These are phyloP conservation scores for Hyla sarda DNA, from an alignment of 2,113 vertebrate genomes.

Conservation along the genomic window DNA sequence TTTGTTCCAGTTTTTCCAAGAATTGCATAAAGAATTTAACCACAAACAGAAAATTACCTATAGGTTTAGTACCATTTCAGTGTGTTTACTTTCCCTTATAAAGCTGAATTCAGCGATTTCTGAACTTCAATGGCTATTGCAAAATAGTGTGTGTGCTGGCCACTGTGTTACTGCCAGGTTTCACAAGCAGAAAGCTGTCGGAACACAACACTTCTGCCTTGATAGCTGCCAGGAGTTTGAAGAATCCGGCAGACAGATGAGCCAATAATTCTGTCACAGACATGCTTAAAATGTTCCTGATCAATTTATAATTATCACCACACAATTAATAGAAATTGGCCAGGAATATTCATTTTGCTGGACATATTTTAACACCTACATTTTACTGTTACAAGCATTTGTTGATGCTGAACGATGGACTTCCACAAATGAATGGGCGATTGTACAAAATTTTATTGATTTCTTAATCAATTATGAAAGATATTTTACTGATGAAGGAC, in stretches of 20 bases:
- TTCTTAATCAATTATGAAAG: too few species aligned
- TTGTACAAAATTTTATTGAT: not conserved
- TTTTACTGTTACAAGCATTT: not conserved
- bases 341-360: not conserved
- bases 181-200: not conserved
- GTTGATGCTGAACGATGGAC: not conserved
- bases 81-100: not conserved
- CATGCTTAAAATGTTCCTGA: not conserved
- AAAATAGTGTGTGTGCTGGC: not conserved
- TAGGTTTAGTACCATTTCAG: not conserved
- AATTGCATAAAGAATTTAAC: too few species aligned
- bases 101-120: not conserved
- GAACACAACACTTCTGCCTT: not conserved
- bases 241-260: not conserved
- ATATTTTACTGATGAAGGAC: too few species aligned
- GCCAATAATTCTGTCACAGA: constrained; percentile 4
- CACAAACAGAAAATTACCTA: too few species aligned
- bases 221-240: not conserved
- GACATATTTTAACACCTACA: not conserved
- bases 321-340: constrained; percentile 7
- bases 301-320: not conserved
- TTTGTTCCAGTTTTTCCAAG: too few species aligned
- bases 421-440: too few species aligned
- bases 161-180: not conserved
- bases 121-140: not conserved